phyloP scores from a whole-genome alignment of 2,113 vertebrate genomes.

The Siniperca knerii region DNA sequence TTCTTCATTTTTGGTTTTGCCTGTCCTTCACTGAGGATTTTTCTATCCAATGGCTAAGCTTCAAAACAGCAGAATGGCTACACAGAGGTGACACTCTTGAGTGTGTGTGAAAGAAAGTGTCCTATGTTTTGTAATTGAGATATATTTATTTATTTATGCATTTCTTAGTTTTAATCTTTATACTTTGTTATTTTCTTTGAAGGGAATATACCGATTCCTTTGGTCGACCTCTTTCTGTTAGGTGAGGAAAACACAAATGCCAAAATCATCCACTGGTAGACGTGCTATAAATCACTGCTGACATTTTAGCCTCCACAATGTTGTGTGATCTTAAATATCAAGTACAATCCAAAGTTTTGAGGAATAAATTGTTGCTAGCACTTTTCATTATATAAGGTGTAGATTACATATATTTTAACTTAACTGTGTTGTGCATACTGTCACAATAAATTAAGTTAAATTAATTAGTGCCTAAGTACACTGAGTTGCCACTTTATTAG shows the following conservation, averaged over 20 bases:
- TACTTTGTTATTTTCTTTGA: constrained; percentile 26
- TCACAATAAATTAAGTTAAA: neutral
- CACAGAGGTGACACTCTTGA: neutral
- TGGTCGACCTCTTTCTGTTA: neutral
- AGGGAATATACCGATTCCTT: neutral
- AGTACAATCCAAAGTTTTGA: constrained; percentile 14
- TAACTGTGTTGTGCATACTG: neutral
- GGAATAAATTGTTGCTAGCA: neutral
- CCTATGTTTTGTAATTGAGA: constrained; percentile 46
- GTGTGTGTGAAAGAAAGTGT: constrained; percentile 20
- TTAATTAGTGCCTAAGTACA: neutral
- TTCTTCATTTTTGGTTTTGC: neutral
- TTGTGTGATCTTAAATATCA: constrained; percentile 6
- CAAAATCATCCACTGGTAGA: neutral
- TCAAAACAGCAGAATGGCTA: constrained; percentile 23
- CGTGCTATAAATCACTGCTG: neutral
- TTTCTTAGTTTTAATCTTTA: constrained; percentile 52
- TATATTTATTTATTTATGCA: constrained; percentile 78
- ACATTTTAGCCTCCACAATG: neutral
- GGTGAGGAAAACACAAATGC: constrained; percentile 25
- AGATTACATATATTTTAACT: neutral
- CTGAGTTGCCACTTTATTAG: constrained; percentile 6
- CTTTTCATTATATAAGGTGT: neutral
- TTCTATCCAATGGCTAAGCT: neutral
- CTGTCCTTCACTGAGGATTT: neutral